Evolutionary conservation across 2,888 invertebrate genomes (phyloP), one percentile per base, ranked within the genome.

Genomic region (Drosophila monieri): DNA sequence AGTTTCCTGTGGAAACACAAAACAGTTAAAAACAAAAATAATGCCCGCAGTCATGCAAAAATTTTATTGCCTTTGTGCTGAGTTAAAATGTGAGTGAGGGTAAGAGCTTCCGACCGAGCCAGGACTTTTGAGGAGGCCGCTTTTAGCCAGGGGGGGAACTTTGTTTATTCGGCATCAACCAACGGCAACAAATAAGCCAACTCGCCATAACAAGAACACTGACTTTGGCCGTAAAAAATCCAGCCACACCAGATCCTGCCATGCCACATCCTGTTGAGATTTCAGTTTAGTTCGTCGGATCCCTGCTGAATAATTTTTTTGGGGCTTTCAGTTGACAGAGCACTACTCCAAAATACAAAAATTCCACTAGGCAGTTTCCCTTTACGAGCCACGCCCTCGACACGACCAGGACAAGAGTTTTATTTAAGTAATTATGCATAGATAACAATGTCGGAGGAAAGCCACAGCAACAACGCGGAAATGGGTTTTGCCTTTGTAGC

Each of bases 341-440:
- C 55, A 46, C 44, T 27, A 44, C 52, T 51, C 47, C 18, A 21
- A 49, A 43, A 25, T 41, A 14, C 30, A 37, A 25, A 18, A 46
- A 21, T 41, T 9, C 15, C 47, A 41, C 27, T 32, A 39, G 23
- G 18, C 55, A 37, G 30, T 35, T 15, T 37, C 60, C 58, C 10
- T 39, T 18, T 25, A n/a, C 46, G 32, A 39, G 27, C 47, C 62
- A 39, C 32, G 35, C 15, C 55, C 46, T 14, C 27, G 6, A 9
- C 35, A 15, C 14, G 48, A 32, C 59, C 47, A 41, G 58, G 58
- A 54, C 62, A 52, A 74, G 57, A 52, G 62, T 70, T 74, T 78
- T 51, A 74, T 77, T 78, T 65, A 74, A 64, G 62, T 75, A 84
- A 80, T 80, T 80, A 78, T 76, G 72, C 54, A 54, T 64, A 67